Evolutionary conservation across 1,140 invertebrate genomes (phyloP), one percentile per base, ranked within the genome.

Genomic region (Palaemon carinicauda): DNA sequence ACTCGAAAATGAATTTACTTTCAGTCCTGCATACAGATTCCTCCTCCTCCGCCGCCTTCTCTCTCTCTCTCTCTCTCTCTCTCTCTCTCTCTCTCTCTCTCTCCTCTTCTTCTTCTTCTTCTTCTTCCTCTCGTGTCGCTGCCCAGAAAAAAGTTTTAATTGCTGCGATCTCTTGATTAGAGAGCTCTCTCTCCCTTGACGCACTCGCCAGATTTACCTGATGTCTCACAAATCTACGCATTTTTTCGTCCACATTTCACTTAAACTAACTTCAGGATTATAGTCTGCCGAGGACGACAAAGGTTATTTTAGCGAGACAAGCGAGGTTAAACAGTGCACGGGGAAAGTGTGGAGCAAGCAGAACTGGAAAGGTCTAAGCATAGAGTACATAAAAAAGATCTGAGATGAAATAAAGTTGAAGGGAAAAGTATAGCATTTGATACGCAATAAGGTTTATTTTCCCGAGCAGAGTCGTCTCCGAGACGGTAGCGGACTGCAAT

Each of bases 151-250:
- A 69, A 69, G 65, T 69, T 69, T 69, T 69, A 69, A 69, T 69
- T 69, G 65, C 65, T 69, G 65, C 65, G 65, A 69, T 69, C 65
- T 69, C 65, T 69, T 69, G 65, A 69, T 69, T 69, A 69, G 65
- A 69, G 65, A 69, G 65, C 65, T 31, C 65, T 69, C 65, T 69
- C 65, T 69, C 65, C 65, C 65, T 69, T 69, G 65, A 69, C 65
- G 65, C 65, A 69, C 29, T 69, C 65, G 29, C 65, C 65, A 69
- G 65, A 69, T 69, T 69, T 31, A 24, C 29, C 12, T 27, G 65
- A 69, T 27, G 29, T 69, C 24, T 69, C 65, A 69, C 24, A 69
- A 69, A 31, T 69, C 65, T 69, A n/a, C 65, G 65, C 24, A 69
- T 31, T 27, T 27, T 69, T 69, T 31, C 65, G 24, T 31, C 24